Evolutionary conservation across 2,888 invertebrate species (phyloP), one percentile per base, ranked within the genome.

Genomic region (Xestia rhomboidea): DNA sequence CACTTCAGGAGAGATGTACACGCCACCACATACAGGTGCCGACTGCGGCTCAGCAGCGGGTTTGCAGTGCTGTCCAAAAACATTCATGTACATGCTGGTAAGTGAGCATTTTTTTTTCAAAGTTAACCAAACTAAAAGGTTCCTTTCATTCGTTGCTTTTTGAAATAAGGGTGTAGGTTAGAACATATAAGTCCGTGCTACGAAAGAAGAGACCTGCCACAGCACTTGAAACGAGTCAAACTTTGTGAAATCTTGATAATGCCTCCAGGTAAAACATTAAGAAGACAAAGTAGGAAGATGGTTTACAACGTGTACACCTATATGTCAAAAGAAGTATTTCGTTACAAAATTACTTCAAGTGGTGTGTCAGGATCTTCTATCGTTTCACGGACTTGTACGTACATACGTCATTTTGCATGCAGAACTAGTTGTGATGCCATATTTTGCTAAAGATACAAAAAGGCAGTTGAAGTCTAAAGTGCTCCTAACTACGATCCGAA

Each of bases 31-130:
- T 99, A 99, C 97, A 97, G 98, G 92, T 98, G 97, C 84, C 93
- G 97, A 67, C 95, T 97, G 79, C 91, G 91, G 68, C 88, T 95
- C 30, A 90, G 89, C 87, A 92, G 90, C 60, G 96, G 96, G 2
- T 94, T 93, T 70, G 98, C 98, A 79, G 97, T 99, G 71, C 97
- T 99, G 89, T 99, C 99, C 90, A 97, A 98, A 88, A 98, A 98
- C 93, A 98, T 99, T 88, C 98, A 98, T 92, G 98, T 99, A 78
- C 98, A 98, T 95, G 99, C 99, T 91, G 99, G 99, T 99, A 96
- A 97, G 97, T 77, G 1, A 34, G 0, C 6, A 2, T 24, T 27
- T 38, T 21, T 11, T 38, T 24, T 63, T 38, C 11, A 24, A n/a
- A 64, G 38, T 60, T 30, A 10, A 34, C 10, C 15, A 54, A 24